These are phyloP conservation scores for Ellobium chinense DNA, from an alignment of 2,888 invertebrate genomes.

Conservation along the genomic window DNA sequence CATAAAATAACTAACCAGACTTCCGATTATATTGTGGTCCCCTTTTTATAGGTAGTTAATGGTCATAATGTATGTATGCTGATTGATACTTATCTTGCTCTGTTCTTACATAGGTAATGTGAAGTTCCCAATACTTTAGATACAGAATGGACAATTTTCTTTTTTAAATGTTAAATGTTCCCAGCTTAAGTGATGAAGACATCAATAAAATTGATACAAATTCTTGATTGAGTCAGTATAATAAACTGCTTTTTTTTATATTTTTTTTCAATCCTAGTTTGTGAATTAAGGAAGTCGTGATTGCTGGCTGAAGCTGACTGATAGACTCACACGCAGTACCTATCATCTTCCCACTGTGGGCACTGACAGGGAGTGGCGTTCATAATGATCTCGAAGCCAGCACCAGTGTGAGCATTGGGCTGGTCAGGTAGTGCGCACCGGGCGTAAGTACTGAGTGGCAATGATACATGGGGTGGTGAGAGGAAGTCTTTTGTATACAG, in stretches of 20 bases:
- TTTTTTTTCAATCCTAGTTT: slow-evolving; percentile 41
- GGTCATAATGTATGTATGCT: too few species aligned
- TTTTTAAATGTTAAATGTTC: too few species aligned
- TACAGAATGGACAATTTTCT: too few species aligned
- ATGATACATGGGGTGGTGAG: slow-evolving; percentile 43
- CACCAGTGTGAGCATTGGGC: slow-evolving; percentile 43
- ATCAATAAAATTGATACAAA: not conserved
- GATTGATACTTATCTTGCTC: too few species aligned
- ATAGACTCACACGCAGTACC: slow-evolving; percentile 17
- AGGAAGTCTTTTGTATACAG: not conserved
- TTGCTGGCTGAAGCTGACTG: slow-evolving; percentile 37
- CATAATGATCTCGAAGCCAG: slow-evolving; percentile 47
- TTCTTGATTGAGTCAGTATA: not conserved
- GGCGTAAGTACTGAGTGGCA: slow-evolving; percentile 51
- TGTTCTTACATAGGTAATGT: too few species aligned
- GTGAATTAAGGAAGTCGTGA: slow-evolving; percentile 34
- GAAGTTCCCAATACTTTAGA: too few species aligned
- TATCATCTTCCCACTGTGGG: slow-evolving; percentile 37
- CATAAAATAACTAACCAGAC: too few species aligned
- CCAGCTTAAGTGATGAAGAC: too few species aligned
- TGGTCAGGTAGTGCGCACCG: slow-evolving; percentile 49
- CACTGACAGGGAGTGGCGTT: slow-evolving; percentile 49
- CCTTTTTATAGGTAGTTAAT: too few species aligned
- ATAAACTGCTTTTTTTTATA: not conserved
- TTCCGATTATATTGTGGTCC: too few species aligned